Conservation (phyloP, 2,113 vertebrate species). For the Vulpes vulpes region DNA sequence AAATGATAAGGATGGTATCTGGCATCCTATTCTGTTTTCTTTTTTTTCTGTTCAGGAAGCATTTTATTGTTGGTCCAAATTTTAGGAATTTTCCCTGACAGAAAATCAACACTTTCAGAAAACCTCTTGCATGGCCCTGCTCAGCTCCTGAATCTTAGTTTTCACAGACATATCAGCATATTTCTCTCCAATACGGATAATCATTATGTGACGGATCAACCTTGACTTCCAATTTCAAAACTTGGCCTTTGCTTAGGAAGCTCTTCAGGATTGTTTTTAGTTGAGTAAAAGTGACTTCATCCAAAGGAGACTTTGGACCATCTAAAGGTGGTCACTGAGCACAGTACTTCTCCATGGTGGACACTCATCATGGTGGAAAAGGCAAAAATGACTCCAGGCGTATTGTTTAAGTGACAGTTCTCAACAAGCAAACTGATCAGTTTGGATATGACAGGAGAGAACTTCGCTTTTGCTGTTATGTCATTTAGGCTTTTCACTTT, state of each 20-base stretch:
- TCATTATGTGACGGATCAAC: not conserved
- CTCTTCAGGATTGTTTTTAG: slow-evolving; percentile 92
- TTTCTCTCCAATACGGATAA: not conserved
- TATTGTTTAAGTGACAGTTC: slow-evolving; percentile 92
- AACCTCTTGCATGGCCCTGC: not conserved
- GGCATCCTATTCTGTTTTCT: not conserved
- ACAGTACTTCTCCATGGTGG: slow-evolving; percentile 94
- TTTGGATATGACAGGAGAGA: slow-evolving; percentile 93
- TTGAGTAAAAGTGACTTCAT: slow-evolving; percentile 91
- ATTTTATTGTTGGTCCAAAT: not conserved
- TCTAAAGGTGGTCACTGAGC: slow-evolving; percentile 90
- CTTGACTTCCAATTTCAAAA: slow-evolving; percentile 92
- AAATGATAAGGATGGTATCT: not conserved
- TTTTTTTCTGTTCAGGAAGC: not conserved
- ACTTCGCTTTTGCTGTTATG: slow-evolving; percentile 89
- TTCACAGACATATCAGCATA: not conserved
- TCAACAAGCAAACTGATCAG: slow-evolving; percentile 95
- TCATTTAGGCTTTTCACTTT: slow-evolving; percentile 92
- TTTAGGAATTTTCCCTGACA: not conserved
- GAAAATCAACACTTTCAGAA: not conserved
- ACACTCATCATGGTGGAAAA: slow-evolving; percentile 96
- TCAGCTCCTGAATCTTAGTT: not conserved
- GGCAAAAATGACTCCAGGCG: slow-evolving; percentile 90
- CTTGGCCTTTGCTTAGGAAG: slow-evolving; percentile 94
- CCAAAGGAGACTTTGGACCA: slow-evolving; percentile 88